Percentiles rank a stretch among this genome's conserved stretches.
Conservation (phyloP, 2,113 vertebrate genomes). For the Cettia cetti region DNA sequence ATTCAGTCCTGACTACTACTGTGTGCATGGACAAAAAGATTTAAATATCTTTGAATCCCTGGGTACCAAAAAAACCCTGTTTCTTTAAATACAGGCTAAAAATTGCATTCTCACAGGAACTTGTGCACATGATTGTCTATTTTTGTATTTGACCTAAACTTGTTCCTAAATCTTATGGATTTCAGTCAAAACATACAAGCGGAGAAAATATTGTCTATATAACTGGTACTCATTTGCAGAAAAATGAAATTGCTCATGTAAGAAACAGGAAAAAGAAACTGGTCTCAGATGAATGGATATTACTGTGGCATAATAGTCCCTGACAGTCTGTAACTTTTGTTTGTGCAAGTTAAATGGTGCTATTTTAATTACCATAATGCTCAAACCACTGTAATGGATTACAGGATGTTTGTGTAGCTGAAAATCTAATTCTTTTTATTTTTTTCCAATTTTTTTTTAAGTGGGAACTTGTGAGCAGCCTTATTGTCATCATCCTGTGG, state of each 20-base stretch:
- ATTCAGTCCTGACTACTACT: not conserved
- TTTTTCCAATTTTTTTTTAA: not conserved
- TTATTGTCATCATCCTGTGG: not conserved
- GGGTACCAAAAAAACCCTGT: rapidly evolving
- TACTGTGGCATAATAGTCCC: not conserved
- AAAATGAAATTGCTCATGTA: not conserved
- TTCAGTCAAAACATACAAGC: not conserved
- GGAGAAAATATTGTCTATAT: not conserved
- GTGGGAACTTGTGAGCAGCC: not conserved
- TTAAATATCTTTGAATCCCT: not conserved
- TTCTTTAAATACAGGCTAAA: not conserved
- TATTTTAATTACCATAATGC: conserved; percentile 13
- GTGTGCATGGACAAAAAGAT: not conserved
- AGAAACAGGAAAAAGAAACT: not conserved
- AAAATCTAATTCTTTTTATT: not conserved
- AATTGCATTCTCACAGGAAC: not conserved
- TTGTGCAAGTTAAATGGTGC: not conserved
- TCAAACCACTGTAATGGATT: not conserved
- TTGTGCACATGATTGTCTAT: not conserved
- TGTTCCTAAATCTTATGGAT: not conserved
- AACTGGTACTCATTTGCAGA: not conserved
- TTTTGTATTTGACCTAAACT: not conserved
- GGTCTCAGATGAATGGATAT: not conserved
- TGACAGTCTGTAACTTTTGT: not conserved
- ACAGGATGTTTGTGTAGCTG: not conserved